These are phyloP conservation scores for Gouania willdenowi DNA, from an alignment of 2,797 vertebrate genomes.

Conservation along the genomic window DNA sequence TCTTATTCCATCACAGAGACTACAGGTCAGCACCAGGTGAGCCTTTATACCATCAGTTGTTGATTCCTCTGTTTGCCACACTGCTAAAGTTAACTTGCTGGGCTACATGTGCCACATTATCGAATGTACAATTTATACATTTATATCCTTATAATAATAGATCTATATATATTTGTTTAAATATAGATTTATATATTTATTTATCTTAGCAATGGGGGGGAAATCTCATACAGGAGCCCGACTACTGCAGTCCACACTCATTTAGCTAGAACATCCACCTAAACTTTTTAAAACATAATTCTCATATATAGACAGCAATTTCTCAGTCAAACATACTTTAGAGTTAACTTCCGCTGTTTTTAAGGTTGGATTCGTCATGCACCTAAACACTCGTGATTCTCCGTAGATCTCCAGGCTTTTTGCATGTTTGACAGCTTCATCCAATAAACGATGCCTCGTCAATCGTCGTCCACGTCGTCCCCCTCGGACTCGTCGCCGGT, in stretches of 20 bases:
- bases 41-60: constrained; percentile 41
- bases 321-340: constrained; percentile 73
- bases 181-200: constrained; percentile 7
- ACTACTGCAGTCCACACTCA: constrained; percentile 60
- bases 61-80: constrained; percentile 30
- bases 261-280: constrained; percentile 68
- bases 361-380: constrained; percentile 73
- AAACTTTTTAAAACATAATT: constrained; percentile 66
- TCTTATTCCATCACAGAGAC: constrained; percentile 33
- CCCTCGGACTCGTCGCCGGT: constrained; percentile 85
- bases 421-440: constrained; percentile 56
- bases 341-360: constrained; percentile 60
- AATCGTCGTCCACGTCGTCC: constrained; percentile 93
- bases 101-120: constrained; percentile 56
- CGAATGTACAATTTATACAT: constrained; percentile 46
- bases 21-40: constrained; percentile 55
- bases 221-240: constrained; percentile 59
- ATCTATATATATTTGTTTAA: constrained; percentile 4
- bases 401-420: constrained; percentile 53
- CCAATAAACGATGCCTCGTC: constrained; percentile 56
- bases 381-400: constrained; percentile 57
- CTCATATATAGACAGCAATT: constrained; percentile 73
- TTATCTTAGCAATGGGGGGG: constrained; percentile 43
- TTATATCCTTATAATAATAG: constrained; percentile 14
- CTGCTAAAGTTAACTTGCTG: constrained; percentile 63